These are phyloP conservation scores for Brachionus koreanus DNA, from an alignment of 1,140 invertebrate genomes.

Conservation along the genomic window DNA sequence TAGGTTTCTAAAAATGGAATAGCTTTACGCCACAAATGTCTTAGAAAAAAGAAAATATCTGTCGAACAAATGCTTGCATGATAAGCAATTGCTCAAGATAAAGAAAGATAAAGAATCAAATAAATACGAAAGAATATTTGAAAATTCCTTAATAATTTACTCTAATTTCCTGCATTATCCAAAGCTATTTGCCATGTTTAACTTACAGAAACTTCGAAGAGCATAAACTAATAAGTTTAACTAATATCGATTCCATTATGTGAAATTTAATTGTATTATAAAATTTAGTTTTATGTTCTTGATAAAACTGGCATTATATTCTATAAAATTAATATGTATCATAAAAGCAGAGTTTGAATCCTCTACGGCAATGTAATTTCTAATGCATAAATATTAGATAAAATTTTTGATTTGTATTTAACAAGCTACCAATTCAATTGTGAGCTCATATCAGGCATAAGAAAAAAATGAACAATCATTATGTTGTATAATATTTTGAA, in stretches of 20 bases:
- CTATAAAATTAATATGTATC: background rate
- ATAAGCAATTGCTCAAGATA: background rate
- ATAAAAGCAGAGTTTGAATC: background rate
- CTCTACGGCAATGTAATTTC: background rate
- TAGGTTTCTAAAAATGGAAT: background rate
- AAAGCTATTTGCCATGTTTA: background rate
- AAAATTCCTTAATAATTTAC: background rate
- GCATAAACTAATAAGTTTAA: background rate
- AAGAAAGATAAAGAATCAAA: background rate
- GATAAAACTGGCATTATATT: background rate
- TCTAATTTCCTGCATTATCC: background rate
- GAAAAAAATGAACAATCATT: background rate
- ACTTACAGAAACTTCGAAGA: background rate
- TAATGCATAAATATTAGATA: background rate
- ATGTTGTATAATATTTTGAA: background rate
- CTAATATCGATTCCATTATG: background rate
- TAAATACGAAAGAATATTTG: background rate
- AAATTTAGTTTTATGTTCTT: background rate
- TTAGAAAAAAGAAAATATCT: background rate
- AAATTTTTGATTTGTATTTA: background rate
- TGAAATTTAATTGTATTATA: background rate
- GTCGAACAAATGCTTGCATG: background rate
- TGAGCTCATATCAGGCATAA: background rate
- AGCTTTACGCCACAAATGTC: background rate
- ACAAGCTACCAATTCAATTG: background rate